Conservation (phyloP, 2,113 vertebrate genomes). For the Xyliphius kryptos region DNA sequence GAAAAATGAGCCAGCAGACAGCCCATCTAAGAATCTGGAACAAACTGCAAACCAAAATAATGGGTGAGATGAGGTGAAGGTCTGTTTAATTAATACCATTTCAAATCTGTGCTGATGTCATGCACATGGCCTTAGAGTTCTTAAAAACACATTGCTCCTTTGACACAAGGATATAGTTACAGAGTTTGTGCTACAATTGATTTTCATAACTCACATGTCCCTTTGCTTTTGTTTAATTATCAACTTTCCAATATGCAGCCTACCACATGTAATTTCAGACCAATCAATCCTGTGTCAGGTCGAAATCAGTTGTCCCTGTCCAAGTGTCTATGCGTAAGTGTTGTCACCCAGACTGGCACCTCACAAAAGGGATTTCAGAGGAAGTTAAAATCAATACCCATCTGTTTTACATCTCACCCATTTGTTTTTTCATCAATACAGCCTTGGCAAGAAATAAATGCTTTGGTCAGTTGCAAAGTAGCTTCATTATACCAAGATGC, state of each 20-base stretch:
- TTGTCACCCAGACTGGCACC: conserved; percentile 43
- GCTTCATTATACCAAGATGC: neutral
- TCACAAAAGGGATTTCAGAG: conserved; percentile 40
- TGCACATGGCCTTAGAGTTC: no score
- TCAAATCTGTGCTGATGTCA: neutral
- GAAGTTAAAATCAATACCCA: conserved; percentile 51
- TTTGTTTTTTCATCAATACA: conserved; percentile 48
- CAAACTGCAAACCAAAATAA: conserved; percentile 12
- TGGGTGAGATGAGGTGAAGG: conserved; percentile 10
- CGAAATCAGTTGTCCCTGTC: conserved; percentile 29
- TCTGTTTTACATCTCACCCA: conserved; percentile 45
- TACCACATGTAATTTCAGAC: neutral
- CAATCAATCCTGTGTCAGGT: neutral
- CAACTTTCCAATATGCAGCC: no score
- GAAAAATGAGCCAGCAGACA: conserved; percentile 28
- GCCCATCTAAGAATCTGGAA: conserved; percentile 34
- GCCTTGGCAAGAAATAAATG: conserved; percentile 28
- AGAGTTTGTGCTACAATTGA: neutral
- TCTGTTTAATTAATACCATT: conserved; percentile 11
- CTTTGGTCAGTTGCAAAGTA: conserved; percentile 19
- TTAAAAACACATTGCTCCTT: neutral
- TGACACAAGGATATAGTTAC: neutral
- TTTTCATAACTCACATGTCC: neutral
- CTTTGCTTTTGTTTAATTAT: neutral
- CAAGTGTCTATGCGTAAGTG: conserved; percentile 25